A percentile compares a stretch with the other conserved stretches of the same genome.
Evolutionary conservation across 2,797 vertebrate species (phyloP).

Genomic region (Poeciliopsis paucimaculata): DNA sequence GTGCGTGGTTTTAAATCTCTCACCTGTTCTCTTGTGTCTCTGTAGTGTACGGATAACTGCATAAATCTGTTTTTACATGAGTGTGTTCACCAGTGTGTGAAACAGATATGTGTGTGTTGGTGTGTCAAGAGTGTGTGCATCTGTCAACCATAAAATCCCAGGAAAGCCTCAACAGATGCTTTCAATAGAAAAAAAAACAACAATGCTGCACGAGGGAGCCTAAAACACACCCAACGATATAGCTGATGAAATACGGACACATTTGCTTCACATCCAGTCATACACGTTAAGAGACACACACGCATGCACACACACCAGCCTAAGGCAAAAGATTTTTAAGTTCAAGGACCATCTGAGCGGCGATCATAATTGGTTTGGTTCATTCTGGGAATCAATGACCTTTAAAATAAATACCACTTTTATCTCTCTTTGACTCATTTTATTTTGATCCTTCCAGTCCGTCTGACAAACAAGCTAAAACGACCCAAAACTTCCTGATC

Average conservation of each 20-base stretch:
- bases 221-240: neutral
- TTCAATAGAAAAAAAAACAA: conserved; percentile 27
- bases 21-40: conserved; percentile 4
- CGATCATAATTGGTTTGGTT: conserved; percentile 53
- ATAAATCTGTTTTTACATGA: conserved; percentile 16
- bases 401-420: conserved; percentile 39
- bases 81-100: conserved; percentile 9
- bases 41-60: neutral
- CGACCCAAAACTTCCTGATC: neutral
- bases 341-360: conserved; percentile 57
- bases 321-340: conserved; percentile 37
- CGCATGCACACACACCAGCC: conserved; percentile 5
- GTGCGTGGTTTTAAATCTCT: neutral
- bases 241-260: conserved; percentile 1
- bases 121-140: conserved; percentile 1
- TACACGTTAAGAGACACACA: neutral
- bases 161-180: conserved; percentile 36
- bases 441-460: conserved; percentile 16
- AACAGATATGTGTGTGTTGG: conserved; percentile 7
- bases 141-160: conserved; percentile 37
- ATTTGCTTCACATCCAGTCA: neutral
- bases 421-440: conserved; percentile 19
- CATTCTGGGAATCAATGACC: conserved; percentile 57
- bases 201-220: conserved; percentile 21
- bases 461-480: conserved; percentile 22